A percentile compares a stretch with the other conserved stretches of the same genome.
Evolutionary conservation across 1,140 invertebrate genomes (phyloP).

Genomic region (Polyergus mexicanus): DNA sequence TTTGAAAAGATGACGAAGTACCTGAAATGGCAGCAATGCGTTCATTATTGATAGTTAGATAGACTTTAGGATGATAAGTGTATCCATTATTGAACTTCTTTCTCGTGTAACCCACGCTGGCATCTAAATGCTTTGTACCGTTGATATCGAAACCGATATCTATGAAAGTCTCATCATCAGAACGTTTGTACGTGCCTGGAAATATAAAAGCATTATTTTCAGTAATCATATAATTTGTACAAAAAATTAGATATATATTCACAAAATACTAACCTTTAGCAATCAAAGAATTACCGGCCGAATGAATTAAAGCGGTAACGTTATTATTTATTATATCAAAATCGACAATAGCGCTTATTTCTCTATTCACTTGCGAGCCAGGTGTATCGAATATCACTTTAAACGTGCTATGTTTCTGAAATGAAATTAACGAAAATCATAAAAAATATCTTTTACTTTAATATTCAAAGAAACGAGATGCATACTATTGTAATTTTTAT

Average conservation of each 20-base stretch:
- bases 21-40: constrained; percentile 89
- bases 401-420: constrained; percentile 87
- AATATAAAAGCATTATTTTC: constrained; percentile 26
- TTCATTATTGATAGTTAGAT: constrained; percentile 90
- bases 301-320: constrained; percentile 88
- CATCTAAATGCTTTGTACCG: constrained; percentile 90
- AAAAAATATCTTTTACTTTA: not conserved
- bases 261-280: constrained; percentile 85
- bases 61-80: constrained; percentile 89
- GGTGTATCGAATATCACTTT: constrained; percentile 90
- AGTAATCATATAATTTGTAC: not conserved
- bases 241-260: not conserved
- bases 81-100: constrained; percentile 88
- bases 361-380: constrained; percentile 87
- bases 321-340: constrained; percentile 88
- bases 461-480: not conserved
- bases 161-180: constrained; percentile 89
- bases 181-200: constrained; percentile 89
- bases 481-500: constrained; percentile 7
- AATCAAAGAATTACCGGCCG: constrained; percentile 88
- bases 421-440: constrained; percentile 50
- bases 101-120: constrained; percentile 86
- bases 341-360: constrained; percentile 88
- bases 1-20: constrained; percentile 75
- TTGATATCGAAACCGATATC: constrained; percentile 90